These are phyloP conservation scores for Mesorhabditis spiculigera DNA, from an alignment of 2,888 invertebrate genomes.

Conservation along the genomic window DNA sequence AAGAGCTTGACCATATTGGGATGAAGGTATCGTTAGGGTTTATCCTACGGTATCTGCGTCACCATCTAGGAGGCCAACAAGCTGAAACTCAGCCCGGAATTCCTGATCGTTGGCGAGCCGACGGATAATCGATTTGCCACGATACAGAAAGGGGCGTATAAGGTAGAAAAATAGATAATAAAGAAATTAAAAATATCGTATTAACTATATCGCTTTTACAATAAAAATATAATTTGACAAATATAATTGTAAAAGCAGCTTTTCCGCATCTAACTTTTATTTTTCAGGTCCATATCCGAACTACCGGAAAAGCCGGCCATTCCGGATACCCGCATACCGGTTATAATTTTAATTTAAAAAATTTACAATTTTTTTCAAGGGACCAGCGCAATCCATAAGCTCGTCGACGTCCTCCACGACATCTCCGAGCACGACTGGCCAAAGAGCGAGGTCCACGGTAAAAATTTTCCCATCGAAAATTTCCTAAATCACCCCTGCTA, in stretches of 20 bases:
- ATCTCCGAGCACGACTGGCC: slow-evolving; percentile 45
- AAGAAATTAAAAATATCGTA: not conserved
- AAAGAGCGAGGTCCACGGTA: slow-evolving; percentile 27
- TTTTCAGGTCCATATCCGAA: slow-evolving; percentile 25
- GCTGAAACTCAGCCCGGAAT: slow-evolving; percentile 41
- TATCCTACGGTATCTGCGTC: not conserved
- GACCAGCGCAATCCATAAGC: slow-evolving; percentile 45
- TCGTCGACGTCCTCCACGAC: slow-evolving; percentile 45
- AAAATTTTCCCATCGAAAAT: not conserved
- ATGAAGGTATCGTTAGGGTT: slow-evolving; percentile 34
- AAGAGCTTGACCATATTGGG: slow-evolving; percentile 53
- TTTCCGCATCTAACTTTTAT: not conserved
- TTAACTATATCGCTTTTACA: not conserved
- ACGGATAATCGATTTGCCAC: slow-evolving; percentile 51
- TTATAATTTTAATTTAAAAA: not conserved
- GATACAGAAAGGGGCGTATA: slow-evolving; percentile 53
- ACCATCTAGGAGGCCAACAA: slow-evolving; percentile 43
- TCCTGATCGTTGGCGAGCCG: slow-evolving; percentile 54
- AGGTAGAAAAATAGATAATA: slow-evolving; percentile 23
- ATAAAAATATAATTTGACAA: too few relatives aligned
- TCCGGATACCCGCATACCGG: slow-evolving; percentile 47
- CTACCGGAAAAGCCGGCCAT: slow-evolving; percentile 40
- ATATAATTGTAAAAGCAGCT: too few relatives aligned
- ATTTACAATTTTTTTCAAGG: slow-evolving; percentile 20
- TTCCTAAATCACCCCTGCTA: not conserved